Conservation (phyloP, 2,888 invertebrate genomes). For the Lycophotia porphyrea region DNA sequence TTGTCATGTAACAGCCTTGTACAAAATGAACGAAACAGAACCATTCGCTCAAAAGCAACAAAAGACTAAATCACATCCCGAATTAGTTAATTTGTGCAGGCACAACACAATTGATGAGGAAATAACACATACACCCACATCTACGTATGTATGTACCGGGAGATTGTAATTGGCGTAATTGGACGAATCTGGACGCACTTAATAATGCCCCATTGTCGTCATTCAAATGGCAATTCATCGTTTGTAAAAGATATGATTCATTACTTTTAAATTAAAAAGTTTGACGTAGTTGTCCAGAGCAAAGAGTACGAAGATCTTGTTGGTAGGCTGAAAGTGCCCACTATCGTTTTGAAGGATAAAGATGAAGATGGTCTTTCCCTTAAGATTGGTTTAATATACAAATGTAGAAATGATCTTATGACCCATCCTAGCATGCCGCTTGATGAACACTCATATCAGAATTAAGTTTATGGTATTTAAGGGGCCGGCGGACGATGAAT, state of each 20-base stretch:
- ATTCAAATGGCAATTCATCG: constrained; percentile 89
- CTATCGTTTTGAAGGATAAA: neutral
- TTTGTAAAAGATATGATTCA: constrained; percentile 88
- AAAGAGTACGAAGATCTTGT: constrained; percentile 27
- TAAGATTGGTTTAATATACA: neutral
- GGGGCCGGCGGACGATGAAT: too few species aligned
- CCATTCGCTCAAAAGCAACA: constrained; percentile 66
- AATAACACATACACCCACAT: constrained; percentile 83
- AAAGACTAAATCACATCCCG: constrained; percentile 72
- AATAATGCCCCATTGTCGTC: constrained; percentile 89
- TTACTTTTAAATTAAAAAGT: constrained; percentile 84
- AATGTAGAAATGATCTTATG: neutral
- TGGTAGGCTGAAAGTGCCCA: constrained; percentile 1
- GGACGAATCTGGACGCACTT: constrained; percentile 89
- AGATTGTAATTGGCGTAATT: constrained; percentile 90
- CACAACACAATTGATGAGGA: constrained; percentile 89
- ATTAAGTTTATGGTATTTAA: too few species aligned
- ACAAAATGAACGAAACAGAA: constrained; percentile 68
- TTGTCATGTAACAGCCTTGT: neutral
- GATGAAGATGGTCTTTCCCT: neutral
- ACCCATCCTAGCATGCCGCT: neutral
- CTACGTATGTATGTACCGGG: constrained; percentile 83
- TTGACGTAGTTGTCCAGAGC: constrained; percentile 64
- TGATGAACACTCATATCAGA: too few species aligned
- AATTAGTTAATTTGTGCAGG: constrained; percentile 90